Percentiles rank a stretch among this genome's conserved stretches.
phyloP scores from a whole-genome alignment of 2,888 invertebrate species.

The Drosophila kuntzei region DNA sequence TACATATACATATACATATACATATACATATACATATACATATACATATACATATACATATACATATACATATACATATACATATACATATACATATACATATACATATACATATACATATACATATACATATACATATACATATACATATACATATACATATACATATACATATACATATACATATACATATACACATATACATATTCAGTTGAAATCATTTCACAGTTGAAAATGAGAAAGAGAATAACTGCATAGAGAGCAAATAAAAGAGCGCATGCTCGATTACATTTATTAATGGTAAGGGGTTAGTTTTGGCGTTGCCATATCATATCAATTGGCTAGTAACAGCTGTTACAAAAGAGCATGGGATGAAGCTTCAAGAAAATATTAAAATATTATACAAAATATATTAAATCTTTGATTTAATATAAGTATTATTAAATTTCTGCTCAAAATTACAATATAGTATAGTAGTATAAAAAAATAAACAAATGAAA shows the following conservation, averaged over 20 bases:
- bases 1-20: constrained; percentile 1
- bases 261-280: constrained; percentile 1
- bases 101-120: constrained; percentile 6
- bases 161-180: constrained; percentile 4
- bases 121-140: constrained; percentile 6
- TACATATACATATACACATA: background rate
- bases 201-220: background rate
- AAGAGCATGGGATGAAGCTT: background rate
- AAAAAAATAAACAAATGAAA: too few species aligned
- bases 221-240: background rate
- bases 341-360: background rate
- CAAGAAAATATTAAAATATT: too few species aligned
- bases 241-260: background rate
- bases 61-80: constrained; percentile 1
- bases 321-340: background rate
- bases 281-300: background rate
- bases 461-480: too few species aligned
- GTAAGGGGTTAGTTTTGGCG: background rate
- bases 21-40: constrained; percentile 2
- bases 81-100: constrained; percentile 7
- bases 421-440: too few species aligned
- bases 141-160: constrained; percentile 4
- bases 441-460: too few species aligned
- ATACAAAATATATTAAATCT: too few species aligned
- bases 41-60: constrained; percentile 1